Evolutionary conservation across 2,797 vertebrate genomes (phyloP).

Genomic region (Onychomys leucogaster): DNA sequence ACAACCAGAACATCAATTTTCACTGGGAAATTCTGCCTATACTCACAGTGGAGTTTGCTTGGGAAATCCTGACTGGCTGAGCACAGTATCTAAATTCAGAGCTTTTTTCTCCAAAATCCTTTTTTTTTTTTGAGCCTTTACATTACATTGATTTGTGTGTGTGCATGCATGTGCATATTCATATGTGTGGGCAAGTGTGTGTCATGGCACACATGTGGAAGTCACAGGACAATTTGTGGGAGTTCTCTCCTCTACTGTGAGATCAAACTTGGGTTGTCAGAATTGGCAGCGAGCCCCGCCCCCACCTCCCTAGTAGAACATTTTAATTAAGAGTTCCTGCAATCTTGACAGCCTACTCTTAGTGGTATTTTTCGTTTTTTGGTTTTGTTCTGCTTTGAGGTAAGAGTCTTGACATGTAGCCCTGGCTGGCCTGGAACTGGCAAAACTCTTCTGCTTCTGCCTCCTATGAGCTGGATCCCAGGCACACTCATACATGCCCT

Average conservation of each 20-base stretch:
- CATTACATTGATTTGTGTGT: neutral
- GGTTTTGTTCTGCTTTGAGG: neutral
- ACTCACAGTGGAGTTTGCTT: neutral
- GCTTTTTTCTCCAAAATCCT: neutral
- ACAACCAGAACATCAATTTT: conserved; percentile 33
- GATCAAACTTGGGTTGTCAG: neutral
- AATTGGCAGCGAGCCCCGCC: no score
- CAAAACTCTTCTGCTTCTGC: neutral
- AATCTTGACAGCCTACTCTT: neutral
- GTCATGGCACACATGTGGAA: neutral
- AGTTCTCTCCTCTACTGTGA: neutral
- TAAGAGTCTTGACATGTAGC: neutral
- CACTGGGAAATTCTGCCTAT: neutral
- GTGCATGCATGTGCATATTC: neutral
- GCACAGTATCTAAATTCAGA: conserved; percentile 4
- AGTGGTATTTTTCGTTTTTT: neutral
- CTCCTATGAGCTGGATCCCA: no score
- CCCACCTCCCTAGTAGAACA: neutral
- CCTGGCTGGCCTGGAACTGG: neutral
- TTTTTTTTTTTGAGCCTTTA: neutral
- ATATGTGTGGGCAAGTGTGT: neutral
- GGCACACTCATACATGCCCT: neutral
- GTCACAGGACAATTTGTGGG: neutral
- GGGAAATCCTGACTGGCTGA: neutral
- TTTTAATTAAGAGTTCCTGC: neutral